These are phyloP conservation scores for Cantharis rufa DNA, from an alignment of 2,888 invertebrate species.

Conservation along the genomic window DNA sequence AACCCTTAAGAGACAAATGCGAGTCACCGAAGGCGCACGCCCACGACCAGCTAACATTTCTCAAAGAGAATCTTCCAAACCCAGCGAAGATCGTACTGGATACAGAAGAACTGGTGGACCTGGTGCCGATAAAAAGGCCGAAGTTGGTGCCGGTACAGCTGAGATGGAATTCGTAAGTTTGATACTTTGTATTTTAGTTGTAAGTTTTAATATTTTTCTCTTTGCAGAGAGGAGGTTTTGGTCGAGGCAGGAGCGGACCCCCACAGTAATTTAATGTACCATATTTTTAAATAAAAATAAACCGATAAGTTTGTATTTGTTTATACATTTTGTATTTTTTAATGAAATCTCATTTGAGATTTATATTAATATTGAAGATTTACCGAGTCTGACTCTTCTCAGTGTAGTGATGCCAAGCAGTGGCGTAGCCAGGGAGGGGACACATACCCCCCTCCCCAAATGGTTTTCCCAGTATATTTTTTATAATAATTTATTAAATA, in stretches of 20 bases:
- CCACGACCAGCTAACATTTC: constrained; percentile 74
- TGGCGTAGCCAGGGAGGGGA: no score
- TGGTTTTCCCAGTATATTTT: no score
- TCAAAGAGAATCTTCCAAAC: constrained; percentile 69
- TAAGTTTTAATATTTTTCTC: constrained; percentile 39
- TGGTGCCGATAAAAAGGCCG: constrained; percentile 86
- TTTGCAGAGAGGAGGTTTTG: constrained; percentile 79
- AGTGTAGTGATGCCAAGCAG: no score
- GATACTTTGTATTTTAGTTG: constrained; percentile 10
- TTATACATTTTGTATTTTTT: not conserved
- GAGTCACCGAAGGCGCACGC: constrained; percentile 80
- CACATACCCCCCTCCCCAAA: no score
- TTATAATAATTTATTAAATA: no score
- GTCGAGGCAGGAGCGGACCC: constrained; percentile 66
- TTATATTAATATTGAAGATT: no score
- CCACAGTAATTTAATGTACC: constrained; percentile 58
- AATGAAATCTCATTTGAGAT: no score
- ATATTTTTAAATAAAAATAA: constrained; percentile 4
- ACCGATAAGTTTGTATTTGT: not conserved
- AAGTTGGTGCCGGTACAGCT: constrained; percentile 93
- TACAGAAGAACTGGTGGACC: constrained; percentile 76
- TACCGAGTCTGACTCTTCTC: no score
- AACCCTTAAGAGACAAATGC: constrained; percentile 89
- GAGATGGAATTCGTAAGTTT: constrained; percentile 83
- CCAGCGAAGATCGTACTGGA: constrained; percentile 80